Evolutionary conservation across 2,113 vertebrate species (phyloP).

Genomic region (Callaeas wilsoni): DNA sequence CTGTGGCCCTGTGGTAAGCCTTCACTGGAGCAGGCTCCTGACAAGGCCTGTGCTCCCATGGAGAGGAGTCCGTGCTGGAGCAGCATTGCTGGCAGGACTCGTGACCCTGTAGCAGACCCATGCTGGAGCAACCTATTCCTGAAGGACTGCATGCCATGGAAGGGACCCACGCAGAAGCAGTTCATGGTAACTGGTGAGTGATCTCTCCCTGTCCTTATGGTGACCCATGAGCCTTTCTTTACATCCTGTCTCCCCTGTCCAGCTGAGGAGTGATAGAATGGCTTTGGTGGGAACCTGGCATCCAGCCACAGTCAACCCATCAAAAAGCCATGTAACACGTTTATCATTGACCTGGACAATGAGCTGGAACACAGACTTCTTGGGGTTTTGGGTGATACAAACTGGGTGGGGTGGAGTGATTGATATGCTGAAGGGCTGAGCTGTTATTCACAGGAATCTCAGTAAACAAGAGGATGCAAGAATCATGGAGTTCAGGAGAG

Average conservation of each 20-base stretch:
- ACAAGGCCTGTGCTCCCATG: rapidly evolving
- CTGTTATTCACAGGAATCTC: background rate
- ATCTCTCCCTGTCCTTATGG: background rate
- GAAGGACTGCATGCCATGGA: background rate
- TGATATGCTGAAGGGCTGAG: background rate
- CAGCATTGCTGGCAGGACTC: background rate
- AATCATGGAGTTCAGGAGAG: background rate
- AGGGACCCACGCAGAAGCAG: rapidly evolving
- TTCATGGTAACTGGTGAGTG: background rate
- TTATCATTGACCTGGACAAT: background rate
- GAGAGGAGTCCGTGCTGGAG: background rate
- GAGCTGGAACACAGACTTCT: background rate
- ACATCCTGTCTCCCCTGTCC: background rate
- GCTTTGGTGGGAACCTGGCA: background rate
- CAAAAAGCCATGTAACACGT: background rate
- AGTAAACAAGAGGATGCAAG: background rate
- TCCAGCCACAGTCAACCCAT: background rate
- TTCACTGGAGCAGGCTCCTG: background rate
- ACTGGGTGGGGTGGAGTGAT: background rate
- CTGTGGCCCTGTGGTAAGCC: background rate
- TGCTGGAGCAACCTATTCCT: background rate
- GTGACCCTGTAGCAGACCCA: background rate
- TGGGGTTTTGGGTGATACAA: background rate
- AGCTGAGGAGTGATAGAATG: background rate
- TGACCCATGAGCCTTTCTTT: background rate